A percentile compares a stretch with the other conserved stretches of the same genome.
Evolutionary conservation across 2,888 invertebrate species (phyloP).

Genomic region (Lepetodrilus schrolli): DNA sequence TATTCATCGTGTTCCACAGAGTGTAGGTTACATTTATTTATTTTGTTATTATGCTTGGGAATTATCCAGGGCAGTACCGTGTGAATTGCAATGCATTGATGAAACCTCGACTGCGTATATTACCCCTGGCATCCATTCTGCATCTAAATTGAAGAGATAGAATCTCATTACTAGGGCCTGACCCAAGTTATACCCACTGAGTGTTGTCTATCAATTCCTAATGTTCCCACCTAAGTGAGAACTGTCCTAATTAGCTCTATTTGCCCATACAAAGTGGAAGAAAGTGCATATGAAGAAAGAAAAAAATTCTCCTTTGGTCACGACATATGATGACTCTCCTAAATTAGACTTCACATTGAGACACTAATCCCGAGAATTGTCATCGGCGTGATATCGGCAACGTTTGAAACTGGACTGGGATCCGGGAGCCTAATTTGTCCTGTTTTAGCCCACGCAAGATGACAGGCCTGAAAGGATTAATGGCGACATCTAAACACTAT

Average conservation of each 20-base stretch:
- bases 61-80: no score
- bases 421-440: not conserved
- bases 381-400: not conserved
- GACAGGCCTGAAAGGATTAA: not conserved
- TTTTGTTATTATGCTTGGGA: no score
- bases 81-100: no score
- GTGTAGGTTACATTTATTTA: no score
- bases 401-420: not conserved
- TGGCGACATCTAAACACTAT: not conserved
- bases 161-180: not conserved
- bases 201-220: not conserved
- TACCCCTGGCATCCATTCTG: not conserved
- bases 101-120: no score
- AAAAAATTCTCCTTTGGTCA: no score
- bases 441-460: slow-evolving; percentile 9
- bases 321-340: not conserved
- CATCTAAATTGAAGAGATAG: not conserved
- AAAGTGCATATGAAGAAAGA: not conserved
- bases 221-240: not conserved
- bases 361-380: not conserved
- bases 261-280: not conserved
- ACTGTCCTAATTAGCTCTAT: not conserved
- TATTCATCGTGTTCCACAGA: no score
- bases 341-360: slow-evolving; percentile 2
- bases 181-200: not conserved